Conservation (phyloP, 2,888 invertebrate genomes). For the Drosophila phalerata region DNA sequence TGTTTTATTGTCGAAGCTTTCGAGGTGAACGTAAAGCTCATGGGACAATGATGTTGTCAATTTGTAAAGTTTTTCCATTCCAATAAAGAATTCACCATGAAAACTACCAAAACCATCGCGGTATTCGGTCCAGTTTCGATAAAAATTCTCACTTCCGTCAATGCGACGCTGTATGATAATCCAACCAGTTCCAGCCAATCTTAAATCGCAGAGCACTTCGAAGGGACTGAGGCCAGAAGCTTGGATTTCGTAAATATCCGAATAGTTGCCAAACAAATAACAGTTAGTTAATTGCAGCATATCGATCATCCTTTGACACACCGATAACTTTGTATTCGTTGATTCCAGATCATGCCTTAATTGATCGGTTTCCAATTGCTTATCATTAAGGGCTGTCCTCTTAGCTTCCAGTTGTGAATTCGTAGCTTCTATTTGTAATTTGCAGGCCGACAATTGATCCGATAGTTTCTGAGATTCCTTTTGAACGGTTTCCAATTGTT, state of each 20-base stretch:
- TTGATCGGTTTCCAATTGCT: constrained; percentile 1
- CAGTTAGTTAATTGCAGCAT: constrained; percentile 3
- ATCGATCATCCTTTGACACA: not conserved
- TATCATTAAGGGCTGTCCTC: not conserved
- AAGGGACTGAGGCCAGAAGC: constrained; percentile 5
- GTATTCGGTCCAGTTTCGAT: constrained; percentile 25
- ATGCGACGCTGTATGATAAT: constrained; percentile 40
- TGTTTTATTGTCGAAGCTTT: not conserved
- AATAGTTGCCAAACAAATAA: constrained; percentile 5
- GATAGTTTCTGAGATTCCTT: not conserved
- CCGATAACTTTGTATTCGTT: not conserved
- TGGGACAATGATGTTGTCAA: not conserved
- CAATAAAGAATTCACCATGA: constrained; percentile 17
- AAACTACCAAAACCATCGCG: constrained; percentile 20
- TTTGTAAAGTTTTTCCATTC: constrained; percentile 13
- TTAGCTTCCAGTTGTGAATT: not conserved
- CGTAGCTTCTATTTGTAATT: not conserved
- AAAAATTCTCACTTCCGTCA: constrained; percentile 28
- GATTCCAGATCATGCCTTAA: not conserved
- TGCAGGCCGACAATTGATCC: not conserved
- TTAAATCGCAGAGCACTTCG: constrained; percentile 11
- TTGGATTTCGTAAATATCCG: constrained; percentile 1
- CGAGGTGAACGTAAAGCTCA: constrained; percentile 20
- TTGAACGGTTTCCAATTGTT: not conserved
- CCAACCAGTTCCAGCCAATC: constrained; percentile 25